Percentiles rank a stretch among this genome's conserved stretches.
phyloP scores from a whole-genome alignment of 2,113 vertebrate genomes.

The Aptenodytes forsteri region DNA sequence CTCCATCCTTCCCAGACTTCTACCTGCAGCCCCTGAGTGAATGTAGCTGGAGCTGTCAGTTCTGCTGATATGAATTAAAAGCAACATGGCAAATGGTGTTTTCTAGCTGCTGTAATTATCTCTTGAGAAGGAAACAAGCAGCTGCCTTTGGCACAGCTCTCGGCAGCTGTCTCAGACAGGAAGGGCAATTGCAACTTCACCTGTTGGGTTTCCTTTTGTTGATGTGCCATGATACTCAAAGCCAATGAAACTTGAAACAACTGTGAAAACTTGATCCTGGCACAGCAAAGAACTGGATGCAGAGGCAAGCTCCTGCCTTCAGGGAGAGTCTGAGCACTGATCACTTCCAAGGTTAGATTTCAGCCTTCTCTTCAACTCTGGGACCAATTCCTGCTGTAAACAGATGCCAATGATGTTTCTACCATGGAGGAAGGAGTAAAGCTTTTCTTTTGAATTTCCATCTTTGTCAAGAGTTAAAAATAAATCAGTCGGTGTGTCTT shows the following conservation, averaged over 20 bases:
- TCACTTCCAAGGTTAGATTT: neutral
- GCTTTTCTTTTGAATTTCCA: neutral
- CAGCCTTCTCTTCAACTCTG: neutral
- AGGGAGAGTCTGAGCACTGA: neutral
- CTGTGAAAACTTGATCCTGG: neutral
- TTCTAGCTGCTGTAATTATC: neutral
- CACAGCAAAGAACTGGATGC: neutral
- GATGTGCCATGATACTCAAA: neutral
- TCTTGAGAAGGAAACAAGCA: neutral
- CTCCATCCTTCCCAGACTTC: neutral
- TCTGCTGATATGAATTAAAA: conserved; percentile 39
- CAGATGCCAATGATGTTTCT: neutral
- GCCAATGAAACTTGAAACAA: neutral
- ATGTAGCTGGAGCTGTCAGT: neutral
- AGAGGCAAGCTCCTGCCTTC: neutral
- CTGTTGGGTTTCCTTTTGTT: neutral
- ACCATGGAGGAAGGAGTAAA: neutral
- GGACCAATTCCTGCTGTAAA: neutral
- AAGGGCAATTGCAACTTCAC: neutral
- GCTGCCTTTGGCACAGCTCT: neutral
- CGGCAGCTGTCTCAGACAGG: neutral
- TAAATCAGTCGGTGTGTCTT: neutral
- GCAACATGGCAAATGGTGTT: neutral
- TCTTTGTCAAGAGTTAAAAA: neutral
- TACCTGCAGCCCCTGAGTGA: neutral